Percentiles rank a stretch among this genome's conserved stretches.
phyloP scores from a whole-genome alignment of 2,888 invertebrate genomes.

The Drosophila engyochracea region DNA sequence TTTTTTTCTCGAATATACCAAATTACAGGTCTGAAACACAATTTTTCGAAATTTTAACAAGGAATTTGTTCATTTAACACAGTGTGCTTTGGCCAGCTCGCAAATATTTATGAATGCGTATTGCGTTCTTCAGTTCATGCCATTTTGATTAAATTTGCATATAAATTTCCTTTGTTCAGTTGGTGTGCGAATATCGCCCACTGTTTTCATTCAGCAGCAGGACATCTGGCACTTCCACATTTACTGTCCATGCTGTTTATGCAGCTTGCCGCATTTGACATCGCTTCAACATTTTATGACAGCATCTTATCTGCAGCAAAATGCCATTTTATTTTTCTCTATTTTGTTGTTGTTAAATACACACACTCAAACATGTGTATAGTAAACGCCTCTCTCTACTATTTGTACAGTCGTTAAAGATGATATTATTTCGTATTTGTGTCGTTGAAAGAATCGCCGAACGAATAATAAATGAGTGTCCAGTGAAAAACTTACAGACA shows the following conservation, averaged over 20 bases:
- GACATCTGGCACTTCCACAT: slow-evolving; percentile 1
- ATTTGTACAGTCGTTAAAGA: background rate
- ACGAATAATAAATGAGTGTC: background rate
- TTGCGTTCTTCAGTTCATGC: slow-evolving; percentile 5
- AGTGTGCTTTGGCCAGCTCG: background rate
- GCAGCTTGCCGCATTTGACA: slow-evolving; percentile 19
- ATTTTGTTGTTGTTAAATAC: background rate
- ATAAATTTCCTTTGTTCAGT: background rate
- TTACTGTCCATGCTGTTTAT: background rate
- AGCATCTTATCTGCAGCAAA: slow-evolving; percentile 11
- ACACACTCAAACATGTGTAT: too few relatives aligned
- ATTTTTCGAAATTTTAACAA: background rate
- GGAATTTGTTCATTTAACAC: background rate
- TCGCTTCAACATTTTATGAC: slow-evolving; percentile 16
- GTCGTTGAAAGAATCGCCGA: background rate
- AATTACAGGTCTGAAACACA: too few relatives aligned
- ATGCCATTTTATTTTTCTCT: background rate
- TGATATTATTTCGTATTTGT: background rate
- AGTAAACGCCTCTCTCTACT: background rate
- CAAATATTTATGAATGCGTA: slow-evolving; percentile 7
- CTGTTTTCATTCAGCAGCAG: slow-evolving; percentile 8
- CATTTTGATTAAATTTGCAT: slow-evolving; percentile 42
- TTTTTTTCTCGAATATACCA: background rate
- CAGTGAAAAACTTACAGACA: background rate
- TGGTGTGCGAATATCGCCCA: slow-evolving; percentile 22